Conservation (phyloP, 2,113 vertebrate species). For the Vulpes vulpes region DNA sequence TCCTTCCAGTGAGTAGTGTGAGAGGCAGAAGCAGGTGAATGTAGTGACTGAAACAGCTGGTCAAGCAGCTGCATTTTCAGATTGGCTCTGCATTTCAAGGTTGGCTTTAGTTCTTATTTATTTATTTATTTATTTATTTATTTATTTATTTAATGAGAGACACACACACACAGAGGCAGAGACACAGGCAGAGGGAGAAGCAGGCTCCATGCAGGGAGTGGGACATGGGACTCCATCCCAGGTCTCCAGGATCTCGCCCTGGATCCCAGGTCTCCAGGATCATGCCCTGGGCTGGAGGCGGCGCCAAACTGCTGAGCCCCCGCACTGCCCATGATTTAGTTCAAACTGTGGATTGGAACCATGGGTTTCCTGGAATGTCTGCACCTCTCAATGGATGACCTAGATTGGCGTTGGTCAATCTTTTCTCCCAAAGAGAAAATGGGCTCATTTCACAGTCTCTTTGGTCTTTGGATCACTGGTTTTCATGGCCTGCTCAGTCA, state of each 20-base stretch:
- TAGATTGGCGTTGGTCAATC: neutral
- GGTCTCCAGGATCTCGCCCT: too few species aligned
- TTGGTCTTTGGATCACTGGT: neutral
- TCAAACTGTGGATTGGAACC: neutral
- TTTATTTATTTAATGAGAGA: too few species aligned
- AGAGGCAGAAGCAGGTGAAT: neutral
- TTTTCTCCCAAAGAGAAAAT: slow-evolving; percentile 9
- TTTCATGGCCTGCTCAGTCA: too few species aligned
- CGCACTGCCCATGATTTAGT: neutral
- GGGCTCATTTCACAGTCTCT: neutral
- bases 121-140: too few species aligned
- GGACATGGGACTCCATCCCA: too few species aligned
- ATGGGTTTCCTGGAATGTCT: neutral
- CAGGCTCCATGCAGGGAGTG: too few species aligned
- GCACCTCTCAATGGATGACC: neutral
- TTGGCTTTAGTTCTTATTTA: neutral
- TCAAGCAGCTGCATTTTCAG: neutral
- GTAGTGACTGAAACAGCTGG: neutral
- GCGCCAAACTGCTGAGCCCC: too few species aligned
- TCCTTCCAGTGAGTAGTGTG: neutral
- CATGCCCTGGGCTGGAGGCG: too few species aligned
- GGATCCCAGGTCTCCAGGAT: too few species aligned
- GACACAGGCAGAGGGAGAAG: too few species aligned
- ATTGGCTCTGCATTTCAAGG: neutral
- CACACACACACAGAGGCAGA: too few species aligned